Base-by-base conservation (phyloP, 2,888 invertebrate genomes). In the Corbicula japonica region DNA sequence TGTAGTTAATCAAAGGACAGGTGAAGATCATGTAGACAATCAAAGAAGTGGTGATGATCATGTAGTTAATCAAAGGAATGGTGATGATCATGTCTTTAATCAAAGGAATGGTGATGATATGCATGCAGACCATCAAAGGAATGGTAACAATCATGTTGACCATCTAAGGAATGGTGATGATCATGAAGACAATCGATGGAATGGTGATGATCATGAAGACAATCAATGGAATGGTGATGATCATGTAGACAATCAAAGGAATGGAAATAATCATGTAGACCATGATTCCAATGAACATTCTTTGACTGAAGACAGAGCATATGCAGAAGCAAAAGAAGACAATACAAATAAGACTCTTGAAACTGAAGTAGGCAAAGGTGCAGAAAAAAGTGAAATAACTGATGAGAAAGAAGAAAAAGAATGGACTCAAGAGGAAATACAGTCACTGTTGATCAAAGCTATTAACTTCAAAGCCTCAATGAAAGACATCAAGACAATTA, bases 381-480 rank as follows among this genome's bases (percentile, higher is more conserved):
- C n/a, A 34, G 21, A 32, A 56, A 3, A 4, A 3, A 26, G 18
- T 10, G 34, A 48, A 46, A 34, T 18, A 3, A 5, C 21, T 1
- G 5, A 4, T 52, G 65, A 41, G n/a, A 30, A 21, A 12, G 38
- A 66, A 18, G 26, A 28, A 21, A 0, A 28, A 34, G 8, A 56
- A 6, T 80, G 80, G 80, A 65, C 28, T 32, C 63, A 48, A 23
- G 69, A 76, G 10, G 80, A 80, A 26, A 74, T 83, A 12, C 74
- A 76, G 41, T 58, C 46, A 38, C 58, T 83, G n/a, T 61, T 98
- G 86, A 97, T 97, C 0, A 98, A 98, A 94, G 96, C 97, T 91
- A 97, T 98, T 93, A 97, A 97, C 85, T 95, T 97, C 68, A 96
- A 97, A 95, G 96, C 97, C 54, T 96, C 97, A 0, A 94, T 98